Evolutionary conservation across 2,113 vertebrate species (phyloP), one percentile per base, ranked within the genome.

Genomic region (Pteruthius melanotis): DNA sequence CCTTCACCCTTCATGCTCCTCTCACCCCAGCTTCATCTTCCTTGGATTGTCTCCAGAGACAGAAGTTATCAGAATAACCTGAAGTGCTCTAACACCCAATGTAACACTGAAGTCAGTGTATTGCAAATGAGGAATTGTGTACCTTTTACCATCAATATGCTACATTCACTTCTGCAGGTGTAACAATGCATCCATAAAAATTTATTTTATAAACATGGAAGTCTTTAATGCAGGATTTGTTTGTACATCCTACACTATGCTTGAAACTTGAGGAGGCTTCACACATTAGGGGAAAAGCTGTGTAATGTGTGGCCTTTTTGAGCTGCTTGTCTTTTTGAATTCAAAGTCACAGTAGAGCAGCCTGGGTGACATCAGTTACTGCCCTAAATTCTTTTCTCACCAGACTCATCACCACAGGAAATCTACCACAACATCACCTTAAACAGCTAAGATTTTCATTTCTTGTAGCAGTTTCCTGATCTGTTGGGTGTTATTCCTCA

Each of bases 81-180:
- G 19, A 26, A 83, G n/a, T 45, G 8, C 60, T 70, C 31, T n/a
- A 50, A 84, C 11, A n/a, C 42, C 44, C 47, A 18, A 1, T 0
- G 0, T 35, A 65, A 65, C 37, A 69, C 3, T 57, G 50, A 83
- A 69, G 52, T 50, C 72, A 85, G 2, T 17, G 15, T 52, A 22
- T 27, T 39, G 50, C 13, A 68, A 17, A 69, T 15, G 13, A 64
- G 21, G 40, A 76, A 76, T 8, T 2, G 0, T 39, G 27, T 27
- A 22, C 33, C 1, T 1, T 33, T 92, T 44, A n/a, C 14, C 10
- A 30, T 28, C 5, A 0, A 5, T 35, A n/a, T 20, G 15, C 13
- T 40, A 7, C 31, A 14, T 88, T 69, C 17, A 40, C 45, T 69
- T 79, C 15, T 23, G 30, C 66, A 72, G 31, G 53, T 18, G 4